Evolutionary conservation across 2,888 invertebrate species (phyloP), one percentile per base, ranked within the genome.

Genomic region (Pelosia muscerda): DNA sequence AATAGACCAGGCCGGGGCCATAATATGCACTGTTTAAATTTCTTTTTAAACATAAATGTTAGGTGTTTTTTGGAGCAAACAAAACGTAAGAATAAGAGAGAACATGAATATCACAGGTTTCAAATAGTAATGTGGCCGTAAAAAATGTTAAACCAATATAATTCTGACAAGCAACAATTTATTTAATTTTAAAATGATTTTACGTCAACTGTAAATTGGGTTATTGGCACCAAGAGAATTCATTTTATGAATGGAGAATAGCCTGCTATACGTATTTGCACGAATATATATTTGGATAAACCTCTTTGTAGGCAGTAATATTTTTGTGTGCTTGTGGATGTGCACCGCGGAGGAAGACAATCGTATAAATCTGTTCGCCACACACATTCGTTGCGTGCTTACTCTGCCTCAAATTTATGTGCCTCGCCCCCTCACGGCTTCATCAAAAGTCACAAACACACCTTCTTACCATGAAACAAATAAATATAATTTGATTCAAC

Each of bases 311-410:
- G 71, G 81, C 68, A 78, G 81, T 78, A 84, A 86, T 87, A 86
- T 86, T 86, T 88, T 87, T 81, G 85, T 84, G 83, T 84, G 83
- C 76, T 75, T 84, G 84, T 85, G 85, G 84, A 86, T 84, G 79
- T 82, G 85, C 81, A 81, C 73, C 81, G 82, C 78, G 79, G 72
- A 81, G 82, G 86, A 86, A 87, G 88, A 88, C 86, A 88, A 83
- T 87, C 88, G 85, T 86, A 89, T 90, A 91, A 91, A 91, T 90
- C 88, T 86, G 84, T 78, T 82, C 78, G 79, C 86, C 86, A 84
- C 88, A 88, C 84, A 88, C 86, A 88, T 87, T 87, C 84, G 87
- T 90, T 89, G 89, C 89, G 88, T 90, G 86, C 83, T 84, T 83
- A 83, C 84, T 83, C 86, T 83, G 85, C 79, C 84, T 86, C 82